Base-by-base conservation (phyloP, 2,797 vertebrate species). In the Spea hammondii region DNA sequence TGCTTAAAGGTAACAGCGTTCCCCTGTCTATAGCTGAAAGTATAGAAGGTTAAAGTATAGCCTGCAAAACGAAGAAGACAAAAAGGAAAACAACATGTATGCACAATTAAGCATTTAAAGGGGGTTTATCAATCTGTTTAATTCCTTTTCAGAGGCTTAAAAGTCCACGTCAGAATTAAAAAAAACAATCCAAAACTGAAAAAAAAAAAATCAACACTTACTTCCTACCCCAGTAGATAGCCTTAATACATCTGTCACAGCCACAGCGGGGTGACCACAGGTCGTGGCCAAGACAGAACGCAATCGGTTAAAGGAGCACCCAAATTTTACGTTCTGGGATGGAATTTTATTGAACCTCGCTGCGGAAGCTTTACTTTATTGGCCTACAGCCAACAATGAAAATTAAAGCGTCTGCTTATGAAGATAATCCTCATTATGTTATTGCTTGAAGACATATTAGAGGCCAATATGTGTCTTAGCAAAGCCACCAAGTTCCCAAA, bases 141-240 rank as follows among this genome's bases (percentile, higher is more conserved):
- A 72, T 76, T 74, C 9, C 7, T 60, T 44, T 50, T 11, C 48
- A 57, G 44, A 11, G 44, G 53, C 32, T 57, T 57, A 51, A 54
- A 54, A 79, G 4, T 6, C 9, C 45, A 70, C 57, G 70, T 45
- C 75, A 10, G 75, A 71, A 59, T 57, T 55, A 44, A 73, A 79
- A 46, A 53, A 46, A 64, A 74, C 53, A 47, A 57, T 13, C 7
- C 11, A 13, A 10, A 57, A 12, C 7, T 12, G 13, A 57, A 57
- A 57, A 10, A 57, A 57, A 10, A 57, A 9, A 57, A 10, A 11
- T 11, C 14, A 62, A 62, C 11, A 59, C 44, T 14, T 69, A 69
- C 44, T 50, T 57, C 53, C 10, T 65, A 9, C 10, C 51, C 51
- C 10, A 7, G 6, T 7, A 53, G 32, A 62, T 17, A 62, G n/a